Evolutionary conservation across 1,140 invertebrate genomes (phyloP).

Genomic region (Rhizoglyphus robini): DNA sequence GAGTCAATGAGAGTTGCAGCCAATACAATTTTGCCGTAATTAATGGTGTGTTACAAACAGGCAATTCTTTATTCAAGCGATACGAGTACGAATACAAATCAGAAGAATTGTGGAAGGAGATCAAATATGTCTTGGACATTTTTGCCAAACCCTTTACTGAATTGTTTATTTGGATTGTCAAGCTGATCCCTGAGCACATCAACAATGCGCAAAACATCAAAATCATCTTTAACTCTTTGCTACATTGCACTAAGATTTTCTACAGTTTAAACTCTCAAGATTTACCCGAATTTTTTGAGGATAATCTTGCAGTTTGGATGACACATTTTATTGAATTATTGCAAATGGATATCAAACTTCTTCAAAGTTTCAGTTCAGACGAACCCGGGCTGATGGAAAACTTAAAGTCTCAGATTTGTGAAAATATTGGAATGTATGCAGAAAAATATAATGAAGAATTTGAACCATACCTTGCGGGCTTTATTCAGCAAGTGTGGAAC

Average conservation of each 20-base stretch:
- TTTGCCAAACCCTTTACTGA: constrained; percentile 87
- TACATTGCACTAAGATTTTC: constrained; percentile 87
- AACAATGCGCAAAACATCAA: constrained; percentile 63
- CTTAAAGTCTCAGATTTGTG: constrained; percentile 84
- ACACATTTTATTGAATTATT: constrained; percentile 67
- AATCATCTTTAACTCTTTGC: constrained; percentile 75
- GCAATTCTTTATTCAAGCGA: constrained; percentile 86
- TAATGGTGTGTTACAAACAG: constrained; percentile 83
- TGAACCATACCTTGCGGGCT: constrained; percentile 62
- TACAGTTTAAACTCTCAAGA: constrained; percentile 93
- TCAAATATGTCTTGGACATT: constrained; percentile 84
- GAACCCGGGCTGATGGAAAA: constrained; percentile 79
- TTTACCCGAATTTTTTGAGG: constrained; percentile 94
- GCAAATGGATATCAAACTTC: constrained; percentile 49
- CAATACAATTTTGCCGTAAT: constrained; percentile 72
- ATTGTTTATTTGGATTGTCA: constrained; percentile 72
- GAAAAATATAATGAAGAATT: constrained; percentile 98
- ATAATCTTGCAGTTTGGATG: constrained; percentile 93
- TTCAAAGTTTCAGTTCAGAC: constrained; percentile 55
- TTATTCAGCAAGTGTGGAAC: constrained; percentile 86
- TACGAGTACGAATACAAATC: constrained; percentile 94
- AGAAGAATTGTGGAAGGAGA: constrained; percentile 83
- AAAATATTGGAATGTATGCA: constrained; percentile 84
- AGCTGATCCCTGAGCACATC: constrained; percentile 57
- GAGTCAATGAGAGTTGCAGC: constrained; percentile 42